These are phyloP conservation scores for Copsychus sechellarum DNA, from an alignment of 2,113 vertebrate species.

Conservation along the genomic window DNA sequence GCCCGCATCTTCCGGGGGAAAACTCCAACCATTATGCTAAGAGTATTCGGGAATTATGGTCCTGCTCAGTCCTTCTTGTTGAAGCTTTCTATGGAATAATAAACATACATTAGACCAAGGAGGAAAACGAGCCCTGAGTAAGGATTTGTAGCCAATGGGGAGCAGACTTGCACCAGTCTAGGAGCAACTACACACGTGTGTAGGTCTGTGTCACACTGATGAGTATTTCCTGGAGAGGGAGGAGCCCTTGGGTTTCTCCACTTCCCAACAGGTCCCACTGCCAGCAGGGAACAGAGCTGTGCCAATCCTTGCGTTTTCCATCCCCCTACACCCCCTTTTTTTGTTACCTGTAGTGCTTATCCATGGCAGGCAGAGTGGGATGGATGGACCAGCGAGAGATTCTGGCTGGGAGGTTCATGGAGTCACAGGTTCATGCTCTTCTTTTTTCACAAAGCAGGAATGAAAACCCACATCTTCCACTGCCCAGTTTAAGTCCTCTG, in stretches of 20 bases:
- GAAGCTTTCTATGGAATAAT: slow-evolving; percentile 53
- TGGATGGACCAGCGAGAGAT: neutral
- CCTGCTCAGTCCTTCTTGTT: neutral
- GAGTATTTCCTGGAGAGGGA: neutral
- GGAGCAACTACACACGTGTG: rapidly evolving
- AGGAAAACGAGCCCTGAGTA: neutral
- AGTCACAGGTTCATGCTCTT: rapidly evolving
- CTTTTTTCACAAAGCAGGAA: neutral
- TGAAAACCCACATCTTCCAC: neutral
- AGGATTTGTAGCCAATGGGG: neutral
- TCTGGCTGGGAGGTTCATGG: neutral
- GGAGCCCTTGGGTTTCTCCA: neutral
- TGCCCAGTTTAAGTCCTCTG: neutral
- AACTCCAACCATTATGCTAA: slow-evolving; percentile 51
- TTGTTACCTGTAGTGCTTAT: neutral
- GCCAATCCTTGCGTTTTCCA: neutral
- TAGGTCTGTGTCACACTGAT: neutral
- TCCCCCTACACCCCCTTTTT: rapidly evolving
- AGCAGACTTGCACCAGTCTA: neutral
- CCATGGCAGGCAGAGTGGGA: rapidly evolving
- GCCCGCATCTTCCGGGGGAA: slow-evolving; percentile 8
- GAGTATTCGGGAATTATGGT: neutral
- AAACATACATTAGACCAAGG: slow-evolving; percentile 26
- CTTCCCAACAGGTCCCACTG: neutral
- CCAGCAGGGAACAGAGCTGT: neutral